Evolutionary conservation across 2,888 invertebrate species (phyloP), one percentile per base, ranked within the genome.

Genomic region (Euzophera pinguis): DNA sequence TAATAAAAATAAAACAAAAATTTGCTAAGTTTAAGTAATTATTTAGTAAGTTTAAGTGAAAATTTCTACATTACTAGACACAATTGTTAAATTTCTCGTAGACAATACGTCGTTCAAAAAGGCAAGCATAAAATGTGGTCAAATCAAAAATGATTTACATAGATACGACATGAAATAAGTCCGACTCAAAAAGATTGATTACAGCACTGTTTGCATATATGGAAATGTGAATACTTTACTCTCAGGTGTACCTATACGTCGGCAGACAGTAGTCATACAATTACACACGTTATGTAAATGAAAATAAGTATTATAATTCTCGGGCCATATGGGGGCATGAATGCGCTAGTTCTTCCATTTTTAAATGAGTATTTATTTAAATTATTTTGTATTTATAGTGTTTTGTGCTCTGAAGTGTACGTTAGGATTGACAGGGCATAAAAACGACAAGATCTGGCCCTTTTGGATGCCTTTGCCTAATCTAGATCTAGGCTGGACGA

Each of bases 401-500:
- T 41, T 22, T n/a, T 39, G 14, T 17, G 54, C 59, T 52, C 50
- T 34, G 42, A 49, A 52, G 57, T 64, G 65, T 62, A 67, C 58
- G 57, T 59, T 41, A 52, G 54, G 59, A 59, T 47, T 57, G 67
- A 60, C 61, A 53, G 53, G 50, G 54, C 67, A 69, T 69, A 68
- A 69, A 69, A 67, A 65, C 59, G 59, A 58, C 47, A 59, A 63
- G 60, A 62, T 65, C 61, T 52, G 37, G 37, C 43, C 6, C 27
- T 52, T 52, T 27, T 32, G 37, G 52, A 53, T 52, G 47, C 52
- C 52, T 47, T 34, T 37, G 47, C 47, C 50, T 50, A 53, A 56
- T 56, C 50, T 42, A 64, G 55, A 58, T 60, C 55, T 55, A 50
- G 22, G 54, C 29, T 55, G 62, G 59, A 59, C 34, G 45, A 45